Conservation (phyloP, 2,797 vertebrate species). For the Thripadectes ignobilis region DNA sequence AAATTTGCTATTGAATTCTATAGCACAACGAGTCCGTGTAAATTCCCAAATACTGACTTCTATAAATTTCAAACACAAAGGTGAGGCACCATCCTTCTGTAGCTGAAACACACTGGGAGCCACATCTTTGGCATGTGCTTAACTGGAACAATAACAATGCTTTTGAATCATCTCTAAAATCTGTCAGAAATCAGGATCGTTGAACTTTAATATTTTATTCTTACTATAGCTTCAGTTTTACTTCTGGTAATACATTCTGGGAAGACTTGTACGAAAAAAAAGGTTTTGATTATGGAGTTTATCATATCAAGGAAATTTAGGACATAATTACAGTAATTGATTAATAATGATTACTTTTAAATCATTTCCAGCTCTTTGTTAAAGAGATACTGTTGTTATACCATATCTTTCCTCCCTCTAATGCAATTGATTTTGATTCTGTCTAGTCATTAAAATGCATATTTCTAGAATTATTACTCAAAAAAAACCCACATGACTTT, state of each 20-base stretch:
- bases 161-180: neutral
- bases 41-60: neutral
- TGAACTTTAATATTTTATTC: neutral
- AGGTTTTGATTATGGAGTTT: neutral
- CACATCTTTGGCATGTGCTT: neutral
- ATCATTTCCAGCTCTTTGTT: neutral
- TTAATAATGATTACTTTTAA: neutral
- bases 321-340: neutral
- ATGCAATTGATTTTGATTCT: neutral
- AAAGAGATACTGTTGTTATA: neutral
- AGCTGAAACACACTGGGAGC: neutral
- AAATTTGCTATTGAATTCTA: neutral
- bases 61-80: neutral
- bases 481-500: neutral
- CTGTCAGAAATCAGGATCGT: neutral
- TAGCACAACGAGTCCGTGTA: neutral
- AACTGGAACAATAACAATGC: neutral
- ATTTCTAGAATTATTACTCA: neutral
- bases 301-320: neutral
- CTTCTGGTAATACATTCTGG: neutral
- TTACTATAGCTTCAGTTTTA: neutral
- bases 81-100: neutral
- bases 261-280: neutral
- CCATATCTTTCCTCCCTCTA: neutral
- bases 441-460: neutral